phyloP scores from a whole-genome alignment of 2,797 vertebrate genomes.

The Prionace glauca region DNA sequence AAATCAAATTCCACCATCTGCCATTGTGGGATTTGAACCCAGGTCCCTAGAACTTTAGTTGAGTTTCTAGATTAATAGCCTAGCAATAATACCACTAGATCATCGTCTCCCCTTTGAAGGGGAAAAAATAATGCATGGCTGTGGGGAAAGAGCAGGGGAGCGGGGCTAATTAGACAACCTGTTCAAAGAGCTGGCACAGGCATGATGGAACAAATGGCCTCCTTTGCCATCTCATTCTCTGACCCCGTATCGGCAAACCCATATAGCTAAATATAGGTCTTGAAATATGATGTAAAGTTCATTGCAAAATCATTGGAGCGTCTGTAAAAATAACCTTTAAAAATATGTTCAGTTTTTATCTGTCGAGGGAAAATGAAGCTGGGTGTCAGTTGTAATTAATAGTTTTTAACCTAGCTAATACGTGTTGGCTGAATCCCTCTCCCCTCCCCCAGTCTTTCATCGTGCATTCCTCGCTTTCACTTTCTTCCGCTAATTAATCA shows the following conservation, averaged over 20 bases:
- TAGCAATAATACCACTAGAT: no score
- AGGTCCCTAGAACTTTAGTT: no score
- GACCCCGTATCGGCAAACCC: background rate
- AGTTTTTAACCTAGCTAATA: background rate
- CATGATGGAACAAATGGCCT: background rate
- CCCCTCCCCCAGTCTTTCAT: background rate
- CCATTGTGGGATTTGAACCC: no score
- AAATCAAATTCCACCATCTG: no score
- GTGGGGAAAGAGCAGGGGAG: background rate
- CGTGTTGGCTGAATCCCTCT: background rate
- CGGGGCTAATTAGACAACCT: background rate
- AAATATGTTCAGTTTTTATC: background rate
- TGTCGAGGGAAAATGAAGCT: background rate
- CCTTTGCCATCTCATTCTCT: background rate
- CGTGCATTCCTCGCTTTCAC: background rate
- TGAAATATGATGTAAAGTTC: background rate
- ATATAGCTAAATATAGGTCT: background rate
- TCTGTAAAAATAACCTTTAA: background rate
- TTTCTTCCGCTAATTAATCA: background rate
- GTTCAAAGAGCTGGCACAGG: background rate
- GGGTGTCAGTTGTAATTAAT: background rate
- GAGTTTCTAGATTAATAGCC: no score
- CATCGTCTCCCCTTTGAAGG: no score
- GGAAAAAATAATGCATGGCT: background rate
- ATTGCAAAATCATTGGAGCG: background rate